These are phyloP conservation scores for Caenorhabditis tropicalis DNA, from an alignment of 1,140 invertebrate species.

Conservation along the genomic window DNA sequence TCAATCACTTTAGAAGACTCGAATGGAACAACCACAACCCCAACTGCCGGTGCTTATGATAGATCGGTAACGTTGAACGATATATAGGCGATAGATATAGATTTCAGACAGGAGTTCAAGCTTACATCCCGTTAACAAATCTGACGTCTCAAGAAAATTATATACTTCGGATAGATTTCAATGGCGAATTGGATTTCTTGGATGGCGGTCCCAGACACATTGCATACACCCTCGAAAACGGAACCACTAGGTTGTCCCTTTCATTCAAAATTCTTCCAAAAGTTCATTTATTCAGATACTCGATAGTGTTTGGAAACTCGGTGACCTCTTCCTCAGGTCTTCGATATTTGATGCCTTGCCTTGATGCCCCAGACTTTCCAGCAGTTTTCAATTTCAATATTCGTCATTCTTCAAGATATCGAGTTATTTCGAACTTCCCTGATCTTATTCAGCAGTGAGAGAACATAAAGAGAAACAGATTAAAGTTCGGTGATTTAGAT, in stretches of 20 bases:
- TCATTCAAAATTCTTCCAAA: not conserved
- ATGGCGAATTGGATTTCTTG: not conserved
- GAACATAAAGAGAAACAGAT: not conserved
- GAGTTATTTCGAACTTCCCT: constrained; percentile 11
- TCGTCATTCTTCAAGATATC: constrained; percentile 32
- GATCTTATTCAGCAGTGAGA: constrained; percentile 3
- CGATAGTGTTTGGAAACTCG: constrained; percentile 14
- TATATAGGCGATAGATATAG: not conserved
- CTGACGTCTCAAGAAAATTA: constrained; percentile 25
- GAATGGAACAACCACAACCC: not conserved
- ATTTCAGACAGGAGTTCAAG: constrained; percentile 10
- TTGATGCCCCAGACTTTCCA: constrained; percentile 5
- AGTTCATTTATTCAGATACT: constrained; percentile 35
- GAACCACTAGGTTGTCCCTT: not conserved
- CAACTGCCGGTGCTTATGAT: not conserved
- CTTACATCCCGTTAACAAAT: constrained; percentile 1
- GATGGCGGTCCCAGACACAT: not conserved
- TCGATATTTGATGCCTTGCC: constrained; percentile 39
- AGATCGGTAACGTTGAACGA: constrained; percentile 5
- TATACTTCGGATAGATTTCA: not conserved
- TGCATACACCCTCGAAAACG: not conserved
- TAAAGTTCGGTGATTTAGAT: not conserved
- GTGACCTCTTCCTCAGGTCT: constrained; percentile 41
- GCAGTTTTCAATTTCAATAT: constrained; percentile 39
- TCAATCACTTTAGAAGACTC: not conserved